These are phyloP conservation scores for Mus pahari DNA, from an alignment of 2,113 vertebrate species.

Conservation along the genomic window DNA sequence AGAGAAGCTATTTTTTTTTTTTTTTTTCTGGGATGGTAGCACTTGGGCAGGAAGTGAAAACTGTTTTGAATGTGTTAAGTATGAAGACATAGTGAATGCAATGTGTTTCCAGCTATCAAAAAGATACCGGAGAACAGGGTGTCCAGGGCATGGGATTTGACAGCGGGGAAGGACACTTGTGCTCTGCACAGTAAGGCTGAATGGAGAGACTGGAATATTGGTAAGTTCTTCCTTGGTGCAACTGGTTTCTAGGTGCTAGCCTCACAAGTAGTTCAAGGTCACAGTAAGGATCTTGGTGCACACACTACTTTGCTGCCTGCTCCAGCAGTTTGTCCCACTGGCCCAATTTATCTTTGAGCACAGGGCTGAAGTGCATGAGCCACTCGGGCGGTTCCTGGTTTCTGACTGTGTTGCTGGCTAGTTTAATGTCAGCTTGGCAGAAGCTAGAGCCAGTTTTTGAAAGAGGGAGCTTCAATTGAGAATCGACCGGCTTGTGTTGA, in stretches of 20 bases:
- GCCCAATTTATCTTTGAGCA: neutral
- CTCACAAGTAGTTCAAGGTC: neutral
- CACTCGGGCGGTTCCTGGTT: neutral
- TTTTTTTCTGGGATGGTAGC: neutral
- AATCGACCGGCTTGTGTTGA: neutral
- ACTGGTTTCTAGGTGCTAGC: neutral
- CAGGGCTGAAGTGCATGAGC: neutral
- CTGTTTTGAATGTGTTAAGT: neutral
- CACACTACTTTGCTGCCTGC: neutral
- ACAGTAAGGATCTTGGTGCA: neutral
- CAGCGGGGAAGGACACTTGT: neutral
- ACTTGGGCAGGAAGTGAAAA: neutral
- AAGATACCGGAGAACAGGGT: neutral
- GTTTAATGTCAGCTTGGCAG: neutral
- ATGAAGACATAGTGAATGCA: neutral
- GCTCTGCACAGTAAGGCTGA: neutral
- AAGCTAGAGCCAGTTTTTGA: neutral
- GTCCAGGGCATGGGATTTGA: neutral
- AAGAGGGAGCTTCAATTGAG: neutral
- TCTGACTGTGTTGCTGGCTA: neutral
- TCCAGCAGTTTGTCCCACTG: neutral
- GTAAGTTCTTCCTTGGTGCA: neutral
- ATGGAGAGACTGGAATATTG: neutral
- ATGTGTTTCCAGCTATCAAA: neutral
- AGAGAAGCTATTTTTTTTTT: constrained; percentile 10